A percentile compares a stretch with the other conserved stretches of the same genome.
These are phyloP conservation scores for Neodiprion virginianus DNA, from an alignment of 1,140 invertebrate genomes.

Conservation along the genomic window DNA sequence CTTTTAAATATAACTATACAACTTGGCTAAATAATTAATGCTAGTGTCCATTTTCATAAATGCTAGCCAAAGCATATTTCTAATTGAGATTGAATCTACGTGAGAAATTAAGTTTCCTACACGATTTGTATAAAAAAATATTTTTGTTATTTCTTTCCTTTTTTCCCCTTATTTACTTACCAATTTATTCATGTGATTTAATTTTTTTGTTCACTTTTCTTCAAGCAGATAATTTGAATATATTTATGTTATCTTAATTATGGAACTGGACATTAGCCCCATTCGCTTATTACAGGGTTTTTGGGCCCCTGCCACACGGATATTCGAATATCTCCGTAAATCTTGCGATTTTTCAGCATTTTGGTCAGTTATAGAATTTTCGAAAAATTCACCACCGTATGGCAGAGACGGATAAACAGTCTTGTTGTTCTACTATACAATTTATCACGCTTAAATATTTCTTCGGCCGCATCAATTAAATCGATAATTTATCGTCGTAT, in stretches of 20 bases:
- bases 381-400: not conserved
- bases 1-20: not conserved
- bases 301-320: too few relatives aligned
- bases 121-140: constrained; percentile 5
- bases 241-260: not conserved
- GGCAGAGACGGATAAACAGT: not conserved
- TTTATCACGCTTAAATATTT: not conserved
- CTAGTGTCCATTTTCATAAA: constrained; percentile 6
- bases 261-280: constrained; percentile 6
- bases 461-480: not conserved
- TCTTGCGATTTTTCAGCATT: too few relatives aligned
- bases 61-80: not conserved
- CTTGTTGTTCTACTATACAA: not conserved
- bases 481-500: too few relatives aligned
- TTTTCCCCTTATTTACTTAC: not conserved
- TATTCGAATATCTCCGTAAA: too few relatives aligned
- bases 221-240: not conserved
- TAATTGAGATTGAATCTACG: too few relatives aligned
- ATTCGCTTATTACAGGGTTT: not conserved
- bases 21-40: not conserved
- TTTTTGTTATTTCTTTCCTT: not conserved
- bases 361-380: too few relatives aligned
- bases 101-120: not conserved
- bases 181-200: not conserved
- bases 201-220: not conserved